Conservation (phyloP, 2,888 invertebrate genomes). For the Diaprepes abbreviatus region DNA sequence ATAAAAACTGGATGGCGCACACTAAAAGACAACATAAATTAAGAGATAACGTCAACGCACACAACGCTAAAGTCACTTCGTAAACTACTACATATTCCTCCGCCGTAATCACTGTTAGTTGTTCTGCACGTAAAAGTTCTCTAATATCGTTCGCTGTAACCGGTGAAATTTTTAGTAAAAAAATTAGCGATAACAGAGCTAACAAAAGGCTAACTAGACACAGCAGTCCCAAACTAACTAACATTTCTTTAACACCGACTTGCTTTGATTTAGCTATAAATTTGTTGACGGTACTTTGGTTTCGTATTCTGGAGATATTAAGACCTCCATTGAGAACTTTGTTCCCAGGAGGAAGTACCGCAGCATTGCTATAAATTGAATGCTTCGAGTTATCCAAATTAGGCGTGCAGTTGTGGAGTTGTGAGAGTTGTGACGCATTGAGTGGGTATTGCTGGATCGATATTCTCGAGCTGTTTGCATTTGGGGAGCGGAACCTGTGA, state of each 20-base stretch:
- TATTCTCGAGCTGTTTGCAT: conserved; percentile 61
- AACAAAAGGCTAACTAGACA: conserved; percentile 89
- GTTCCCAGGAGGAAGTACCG: conserved; percentile 57
- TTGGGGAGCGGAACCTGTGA: conserved; percentile 62
- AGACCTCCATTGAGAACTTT: conserved; percentile 71
- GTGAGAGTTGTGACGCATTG: conserved; percentile 79
- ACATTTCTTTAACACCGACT: conserved; percentile 81
- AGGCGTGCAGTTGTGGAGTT: conserved; percentile 71
- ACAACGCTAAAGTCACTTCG: conserved; percentile 91
- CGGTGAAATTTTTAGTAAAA: conserved; percentile 87
- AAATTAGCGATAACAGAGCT: conserved; percentile 86
- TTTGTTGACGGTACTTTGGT: conserved; percentile 64
- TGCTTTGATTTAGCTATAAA: conserved; percentile 69
- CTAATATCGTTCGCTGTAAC: conserved; percentile 73
- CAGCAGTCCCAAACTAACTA: conserved; percentile 87
- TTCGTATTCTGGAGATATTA: conserved; percentile 72
- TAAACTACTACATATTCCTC: conserved; percentile 91
- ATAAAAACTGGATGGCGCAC: conserved; percentile 94
- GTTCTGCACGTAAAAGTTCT: conserved; percentile 71
- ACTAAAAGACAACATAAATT: conserved; percentile 93
- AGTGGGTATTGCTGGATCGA: conserved; percentile 73
- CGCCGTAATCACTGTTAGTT: conserved; percentile 72
- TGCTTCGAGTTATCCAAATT: conserved; percentile 76
- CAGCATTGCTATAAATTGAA: conserved; percentile 73
- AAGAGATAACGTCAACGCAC: conserved; percentile 88